Conservation (phyloP, 2,888 invertebrate genomes). For the Seira sanloemensis region DNA sequence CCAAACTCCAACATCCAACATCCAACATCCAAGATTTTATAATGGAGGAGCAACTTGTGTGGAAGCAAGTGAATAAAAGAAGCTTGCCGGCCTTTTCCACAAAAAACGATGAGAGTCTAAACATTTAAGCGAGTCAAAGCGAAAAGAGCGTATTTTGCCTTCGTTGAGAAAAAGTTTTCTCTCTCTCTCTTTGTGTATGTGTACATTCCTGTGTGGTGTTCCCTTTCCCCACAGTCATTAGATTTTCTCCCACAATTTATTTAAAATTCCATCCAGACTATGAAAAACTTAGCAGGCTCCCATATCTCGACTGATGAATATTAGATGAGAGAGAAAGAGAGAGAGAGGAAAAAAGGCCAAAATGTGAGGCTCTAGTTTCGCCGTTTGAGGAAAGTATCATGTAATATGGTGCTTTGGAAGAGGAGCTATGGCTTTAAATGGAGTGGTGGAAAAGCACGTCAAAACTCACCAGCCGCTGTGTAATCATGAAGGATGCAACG, state of each 20-base stretch:
- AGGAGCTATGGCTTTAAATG: too few species aligned
- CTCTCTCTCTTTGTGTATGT: neutral
- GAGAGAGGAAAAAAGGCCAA: conserved; percentile 54
- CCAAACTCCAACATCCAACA: too few species aligned
- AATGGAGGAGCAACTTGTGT: conserved; percentile 28
- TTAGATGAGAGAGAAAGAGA: conserved; percentile 73
- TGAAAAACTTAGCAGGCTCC: conserved; percentile 74
- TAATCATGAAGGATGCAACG: too few species aligned
- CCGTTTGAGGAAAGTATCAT: too few species aligned
- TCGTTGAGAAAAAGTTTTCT: conserved; percentile 10
- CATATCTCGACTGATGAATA: conserved; percentile 73
- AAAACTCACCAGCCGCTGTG: too few species aligned
- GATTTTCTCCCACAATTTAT: conserved; percentile 74
- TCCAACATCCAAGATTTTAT: conserved; percentile 69
- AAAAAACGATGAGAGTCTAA: conserved; percentile 31
- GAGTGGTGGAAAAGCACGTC: too few species aligned
- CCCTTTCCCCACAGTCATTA: conserved; percentile 73
- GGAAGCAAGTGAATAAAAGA: neutral
- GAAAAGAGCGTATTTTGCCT: conserved; percentile 33
- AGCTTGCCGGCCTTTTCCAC: too few species aligned
- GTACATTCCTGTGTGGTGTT: conserved; percentile 18
- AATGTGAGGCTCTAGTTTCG: conserved; percentile 28
- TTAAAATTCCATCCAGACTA: conserved; percentile 74
- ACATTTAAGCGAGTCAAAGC: neutral
- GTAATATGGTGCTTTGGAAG: too few species aligned